A percentile compares a stretch with the other conserved stretches of the same genome.
These are phyloP conservation scores for Physocephala rufipes DNA, from an alignment of 2,888 invertebrate species.

Conservation along the genomic window DNA sequence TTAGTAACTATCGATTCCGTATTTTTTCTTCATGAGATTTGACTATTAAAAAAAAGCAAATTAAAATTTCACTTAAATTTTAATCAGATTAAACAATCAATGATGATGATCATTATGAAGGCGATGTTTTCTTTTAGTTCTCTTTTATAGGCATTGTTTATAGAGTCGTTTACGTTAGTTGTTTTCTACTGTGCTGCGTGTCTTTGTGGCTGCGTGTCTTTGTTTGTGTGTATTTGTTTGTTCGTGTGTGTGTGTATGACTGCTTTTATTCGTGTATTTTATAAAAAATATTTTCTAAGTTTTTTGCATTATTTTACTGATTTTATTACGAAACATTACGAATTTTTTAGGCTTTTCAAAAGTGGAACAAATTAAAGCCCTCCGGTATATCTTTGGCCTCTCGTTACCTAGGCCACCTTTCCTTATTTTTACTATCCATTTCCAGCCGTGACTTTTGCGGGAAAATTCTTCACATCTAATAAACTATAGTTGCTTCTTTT, in stretches of 20 bases:
- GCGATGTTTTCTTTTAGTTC: not conserved
- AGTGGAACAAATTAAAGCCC: too few species aligned
- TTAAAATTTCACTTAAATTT: not conserved
- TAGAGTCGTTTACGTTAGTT: not conserved
- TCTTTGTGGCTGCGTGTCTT: not conserved
- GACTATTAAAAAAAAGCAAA: not conserved
- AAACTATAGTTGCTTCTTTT: too few species aligned
- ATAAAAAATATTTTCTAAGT: not conserved
- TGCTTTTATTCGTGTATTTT: constrained; percentile 2
- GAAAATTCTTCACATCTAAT: too few species aligned
- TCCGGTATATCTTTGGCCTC: too few species aligned
- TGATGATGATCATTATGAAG: not conserved
- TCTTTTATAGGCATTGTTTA: not conserved
- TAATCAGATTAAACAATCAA: not conserved
- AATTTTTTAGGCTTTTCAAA: too few species aligned
- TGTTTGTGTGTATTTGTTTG: not conserved
- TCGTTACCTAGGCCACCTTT: too few species aligned
- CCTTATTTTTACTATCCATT: too few species aligned
- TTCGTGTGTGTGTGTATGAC: constrained; percentile 16
- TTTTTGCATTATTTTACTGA: too few species aligned
- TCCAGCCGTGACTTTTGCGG: too few species aligned
- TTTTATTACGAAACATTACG: too few species aligned
- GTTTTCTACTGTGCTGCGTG: not conserved
- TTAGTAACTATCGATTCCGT: constrained; percentile 15
- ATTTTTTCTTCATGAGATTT: not conserved